Percentiles rank a stretch among this genome's conserved stretches.
Conservation (phyloP, 2,888 invertebrate genomes). For the Drosophila rubida region DNA sequence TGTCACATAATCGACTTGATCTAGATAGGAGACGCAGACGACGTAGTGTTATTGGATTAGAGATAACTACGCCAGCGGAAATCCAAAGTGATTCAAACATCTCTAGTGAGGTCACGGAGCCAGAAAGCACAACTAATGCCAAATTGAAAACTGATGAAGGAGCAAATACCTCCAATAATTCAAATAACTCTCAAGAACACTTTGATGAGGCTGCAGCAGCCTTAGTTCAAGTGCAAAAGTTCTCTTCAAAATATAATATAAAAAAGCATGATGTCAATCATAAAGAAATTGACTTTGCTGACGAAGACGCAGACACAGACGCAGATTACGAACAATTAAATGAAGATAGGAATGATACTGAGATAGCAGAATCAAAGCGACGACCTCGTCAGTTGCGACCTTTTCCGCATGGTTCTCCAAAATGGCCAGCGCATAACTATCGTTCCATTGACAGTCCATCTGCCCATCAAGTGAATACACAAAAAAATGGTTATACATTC, state of each 20-base stretch:
- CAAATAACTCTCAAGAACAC: conserved; percentile 55
- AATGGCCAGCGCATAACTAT: conserved; percentile 71
- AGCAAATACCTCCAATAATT: conserved; percentile 42
- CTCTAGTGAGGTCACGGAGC: conserved; percentile 54
- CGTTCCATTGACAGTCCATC: conserved; percentile 72
- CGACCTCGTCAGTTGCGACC: conserved; percentile 82
- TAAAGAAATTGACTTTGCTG: conserved; percentile 15
- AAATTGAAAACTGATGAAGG: conserved; percentile 30
- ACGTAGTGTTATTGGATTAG: conserved; percentile 35
- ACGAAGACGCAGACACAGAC: conserved; percentile 17
- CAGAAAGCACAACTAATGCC: conserved; percentile 16
- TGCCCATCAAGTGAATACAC: conserved; percentile 36
- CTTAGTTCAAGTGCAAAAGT: conserved; percentile 37
- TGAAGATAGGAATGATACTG: conserved; percentile 57
- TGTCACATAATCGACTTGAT: conserved; percentile 73
- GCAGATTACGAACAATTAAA: conserved; percentile 12
- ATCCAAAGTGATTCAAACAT: conserved; percentile 45
- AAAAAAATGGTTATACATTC: conserved; percentile 69
- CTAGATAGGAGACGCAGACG: conserved; percentile 54
- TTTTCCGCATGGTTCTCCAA: conserved; percentile 44
- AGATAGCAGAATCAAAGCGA: conserved; percentile 75
- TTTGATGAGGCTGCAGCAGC: conserved; percentile 28
- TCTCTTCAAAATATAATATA: conserved; percentile 56
- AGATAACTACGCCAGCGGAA: conserved; percentile 20
- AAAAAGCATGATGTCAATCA: conserved; percentile 26